Base-by-base conservation (phyloP, 2,113 vertebrate species). In the Opisthocomus hoazin region DNA sequence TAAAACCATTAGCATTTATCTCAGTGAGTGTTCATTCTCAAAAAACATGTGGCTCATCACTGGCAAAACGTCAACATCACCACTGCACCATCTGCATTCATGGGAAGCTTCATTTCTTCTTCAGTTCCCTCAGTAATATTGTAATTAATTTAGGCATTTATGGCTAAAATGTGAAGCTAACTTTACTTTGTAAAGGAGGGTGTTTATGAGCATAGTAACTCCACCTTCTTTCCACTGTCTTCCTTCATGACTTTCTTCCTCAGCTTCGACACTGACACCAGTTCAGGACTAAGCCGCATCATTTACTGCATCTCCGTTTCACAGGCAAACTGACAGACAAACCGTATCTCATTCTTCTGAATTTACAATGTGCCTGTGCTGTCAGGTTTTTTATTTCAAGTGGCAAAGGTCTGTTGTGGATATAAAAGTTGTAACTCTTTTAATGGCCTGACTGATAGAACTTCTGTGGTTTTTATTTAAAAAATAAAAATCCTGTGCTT, bases 81-180 rank as follows among this genome's bases (percentile, higher is more conserved):
- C 20, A 15, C 34, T 45, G n/a, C 29, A 77, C 6, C n/a, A 70
- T 87, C 50, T 56, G 27, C 0, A 0, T 37, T 83, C 29, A 27
- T 5, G 2, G 37, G 19, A 84, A 82, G 7, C 18, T 68, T 82
- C 18, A 68, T 48, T 39, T 84, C 41, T 69, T 64, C 51, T 73
- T 76, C 43, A 58, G 27, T 61, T 74, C 30, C 29, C 32, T 57
- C 32, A 51, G 15, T 29, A 63, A 9, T 30, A 36, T 82, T 74
- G 81, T 60, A 48, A 70, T 83, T 45, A 43, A 14, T 34, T 64
- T 8, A 79, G 61, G 43, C 22, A 76, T 64, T 79, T 76, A 61
- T 39, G 17, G 12, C 24, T 71, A 48, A 91, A 78, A 87, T 13
- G 51, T 69, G 76, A 79, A 77, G 29, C 22, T 90, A 53, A 51